phyloP scores from a whole-genome alignment of 2,888 invertebrate genomes.

The Erebia palarica region DNA sequence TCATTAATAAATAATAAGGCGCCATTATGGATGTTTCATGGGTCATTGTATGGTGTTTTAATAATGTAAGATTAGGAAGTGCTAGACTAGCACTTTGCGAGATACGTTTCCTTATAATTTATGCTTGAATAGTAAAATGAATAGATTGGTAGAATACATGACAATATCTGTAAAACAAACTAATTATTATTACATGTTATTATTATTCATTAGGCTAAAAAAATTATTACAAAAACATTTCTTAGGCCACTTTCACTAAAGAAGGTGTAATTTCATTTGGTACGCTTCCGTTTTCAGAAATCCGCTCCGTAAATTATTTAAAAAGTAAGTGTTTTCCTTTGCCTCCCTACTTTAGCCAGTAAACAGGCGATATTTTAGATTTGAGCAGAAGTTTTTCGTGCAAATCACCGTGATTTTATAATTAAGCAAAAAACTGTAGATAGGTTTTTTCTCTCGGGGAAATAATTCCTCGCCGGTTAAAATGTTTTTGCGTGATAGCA shows the following conservation, averaged over 20 bases:
- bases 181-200: too few species aligned
- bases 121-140: too few species aligned
- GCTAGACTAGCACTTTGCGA: too few species aligned
- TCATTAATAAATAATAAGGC: too few species aligned
- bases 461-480: slow-evolving; percentile 9
- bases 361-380: slow-evolving; percentile 31
- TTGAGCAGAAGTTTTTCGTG: slow-evolving; percentile 22
- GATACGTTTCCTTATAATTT: too few species aligned
- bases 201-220: neutral
- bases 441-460: slow-evolving; percentile 9
- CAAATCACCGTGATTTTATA: slow-evolving; percentile 33
- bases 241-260: slow-evolving; percentile 10
- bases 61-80: too few species aligned
- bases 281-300: slow-evolving; percentile 27
- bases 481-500: slow-evolving; percentile 18
- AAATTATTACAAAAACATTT: neutral
- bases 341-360: slow-evolving; percentile 20
- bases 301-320: slow-evolving; percentile 28
- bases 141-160: neutral
- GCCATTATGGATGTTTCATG: too few species aligned
- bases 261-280: slow-evolving; percentile 14
- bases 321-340: slow-evolving; percentile 31
- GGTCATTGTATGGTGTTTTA: too few species aligned
- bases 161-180: neutral
- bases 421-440: slow-evolving; percentile 26